Evolutionary conservation across 2,888 invertebrate genomes (phyloP).

Genomic region (Idaea aversata): DNA sequence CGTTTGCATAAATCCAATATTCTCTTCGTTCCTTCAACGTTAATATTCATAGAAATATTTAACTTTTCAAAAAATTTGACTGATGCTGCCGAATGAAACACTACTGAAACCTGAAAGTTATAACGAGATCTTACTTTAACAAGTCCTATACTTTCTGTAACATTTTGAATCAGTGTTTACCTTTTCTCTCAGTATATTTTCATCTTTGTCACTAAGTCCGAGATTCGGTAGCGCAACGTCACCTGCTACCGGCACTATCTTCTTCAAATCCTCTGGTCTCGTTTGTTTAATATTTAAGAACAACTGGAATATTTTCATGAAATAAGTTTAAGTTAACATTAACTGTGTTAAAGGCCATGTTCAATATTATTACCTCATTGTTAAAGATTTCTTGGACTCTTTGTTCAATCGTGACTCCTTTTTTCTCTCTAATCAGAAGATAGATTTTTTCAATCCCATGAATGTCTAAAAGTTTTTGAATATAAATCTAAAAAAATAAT

Average conservation of each 20-base stretch:
- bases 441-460: not conserved
- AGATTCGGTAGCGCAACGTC: conserved; percentile 14
- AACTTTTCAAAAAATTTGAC: not conserved
- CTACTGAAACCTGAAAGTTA: not conserved
- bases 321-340: not conserved
- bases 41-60: not conserved
- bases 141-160: not conserved
- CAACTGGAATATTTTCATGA: conserved; percentile 69
- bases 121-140: not conserved
- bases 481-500: not conserved
- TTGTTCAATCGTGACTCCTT: not conserved
- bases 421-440: not conserved
- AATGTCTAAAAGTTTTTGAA: not conserved
- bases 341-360: not conserved
- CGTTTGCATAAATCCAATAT: not conserved
- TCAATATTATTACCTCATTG: not conserved
- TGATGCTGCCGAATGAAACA: not conserved
- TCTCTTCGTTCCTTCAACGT: not conserved
- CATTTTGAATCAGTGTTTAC: conserved; percentile 5
- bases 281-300: conserved; percentile 74
- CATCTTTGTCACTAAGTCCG: conserved; percentile 12
- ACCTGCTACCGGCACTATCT: conserved; percentile 16
- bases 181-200: conserved; percentile 16
- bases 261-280: conserved; percentile 12
- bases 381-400: not conserved